Evolutionary conservation across 2,113 vertebrate genomes (phyloP).

Genomic region (Salvelinus namaycush): DNA sequence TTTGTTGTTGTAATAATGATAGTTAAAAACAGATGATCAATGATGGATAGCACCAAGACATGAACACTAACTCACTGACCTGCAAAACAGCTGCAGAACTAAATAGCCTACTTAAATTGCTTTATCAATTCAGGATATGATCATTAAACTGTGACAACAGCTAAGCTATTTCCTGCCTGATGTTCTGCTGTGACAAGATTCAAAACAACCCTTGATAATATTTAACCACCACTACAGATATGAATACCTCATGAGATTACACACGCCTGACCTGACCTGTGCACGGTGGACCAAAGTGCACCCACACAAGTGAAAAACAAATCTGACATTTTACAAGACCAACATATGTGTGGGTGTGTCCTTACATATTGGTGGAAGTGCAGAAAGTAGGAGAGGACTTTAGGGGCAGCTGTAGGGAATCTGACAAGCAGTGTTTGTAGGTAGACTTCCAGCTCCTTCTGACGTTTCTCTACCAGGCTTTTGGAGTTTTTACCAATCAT

Average conservation of each 20-base stretch:
- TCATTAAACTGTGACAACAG: not conserved
- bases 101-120: too few relatives aligned
- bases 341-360: slow-evolving; percentile 34
- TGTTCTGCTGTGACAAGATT: not conserved
- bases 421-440: slow-evolving; percentile 85
- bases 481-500: slow-evolving; percentile 97
- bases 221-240: not conserved
- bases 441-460: slow-evolving; percentile 93
- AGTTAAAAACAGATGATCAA: too few relatives aligned
- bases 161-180: not conserved
- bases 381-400: slow-evolving; percentile 84
- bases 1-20: not conserved
- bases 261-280: not conserved
- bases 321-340: not conserved
- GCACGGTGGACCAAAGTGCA: not conserved
- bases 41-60: too few relatives aligned
- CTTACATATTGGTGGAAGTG: slow-evolving; percentile 95
- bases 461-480: slow-evolving; percentile 90
- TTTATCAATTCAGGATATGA: too few relatives aligned
- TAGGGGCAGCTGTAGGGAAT: slow-evolving; percentile 83
- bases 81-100: too few relatives aligned
- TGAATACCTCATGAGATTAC: not conserved
- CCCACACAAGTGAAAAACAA: not conserved
- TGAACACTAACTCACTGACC: too few relatives aligned
- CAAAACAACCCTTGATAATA: not conserved